Base-by-base conservation (phyloP, 2,797 vertebrate species). In the Macrochelys suwanniensis region DNA sequence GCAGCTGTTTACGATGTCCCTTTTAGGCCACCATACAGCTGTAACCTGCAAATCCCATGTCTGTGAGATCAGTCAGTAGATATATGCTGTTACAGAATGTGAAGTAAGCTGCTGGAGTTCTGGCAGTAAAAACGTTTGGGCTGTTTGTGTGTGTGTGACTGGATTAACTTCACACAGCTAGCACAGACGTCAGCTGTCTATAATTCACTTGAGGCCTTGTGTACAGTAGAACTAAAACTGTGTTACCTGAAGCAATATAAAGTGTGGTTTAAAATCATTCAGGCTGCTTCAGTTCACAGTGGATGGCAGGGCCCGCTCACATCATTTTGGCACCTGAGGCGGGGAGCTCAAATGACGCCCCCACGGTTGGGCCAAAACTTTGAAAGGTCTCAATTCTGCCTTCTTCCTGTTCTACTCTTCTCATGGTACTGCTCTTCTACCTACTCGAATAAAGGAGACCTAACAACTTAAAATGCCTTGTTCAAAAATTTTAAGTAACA, bases 41-140 rank as follows among this genome's bases (percentile, higher is more conserved):
- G 82, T 87, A 94, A 80, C 83, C 49, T 89, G 37, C 57, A 91
- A 88, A 91, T 87, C 0, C 25, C 45, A 37, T 71, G 45, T 45
- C 88, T 10, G 10, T 81, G 71, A 89, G 21, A 51, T 51, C 42
- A n/a, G 7, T 0, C 37, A 42, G 68, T 71, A 71, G 37, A 42
- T 28, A 56, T 23, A 56, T 12, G 19, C 37, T 91, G 33, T 59
- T 89, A 81, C 7, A 76, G 85, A 87, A 92, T 89, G 5, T 3
- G 59, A n/a, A 92, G 11, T 50, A 87, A 93, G 26, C 76, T 21
- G 15, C 17, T 47, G 26, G 7, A 13, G 77, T 91, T 53, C 92
- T 76, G 74, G 5, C 15, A 7, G 1, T 71, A 42, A 7, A 95
- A 85, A 56, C 49, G 12, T 59, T 76, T 49, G n/a, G 78, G 59